Conservation (phyloP, 1,140 invertebrate genomes). For the Telenomus remus region DNA sequence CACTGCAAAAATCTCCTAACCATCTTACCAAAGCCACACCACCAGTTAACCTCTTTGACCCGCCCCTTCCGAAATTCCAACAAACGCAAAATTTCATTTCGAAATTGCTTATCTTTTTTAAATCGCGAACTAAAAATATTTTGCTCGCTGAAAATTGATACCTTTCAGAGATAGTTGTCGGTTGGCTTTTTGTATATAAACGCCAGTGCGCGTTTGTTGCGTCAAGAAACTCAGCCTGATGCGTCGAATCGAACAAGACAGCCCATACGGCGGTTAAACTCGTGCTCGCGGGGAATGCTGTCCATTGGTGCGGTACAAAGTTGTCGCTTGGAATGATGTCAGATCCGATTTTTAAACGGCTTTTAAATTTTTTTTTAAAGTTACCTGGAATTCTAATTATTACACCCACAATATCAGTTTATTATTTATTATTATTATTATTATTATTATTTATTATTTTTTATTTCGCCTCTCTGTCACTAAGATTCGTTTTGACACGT, state of each 20-base stretch:
- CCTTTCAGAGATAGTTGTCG: constrained; percentile 37
- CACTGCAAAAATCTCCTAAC: constrained; percentile 1
- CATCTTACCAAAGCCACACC: too few relatives aligned
- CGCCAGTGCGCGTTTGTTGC: constrained; percentile 43
- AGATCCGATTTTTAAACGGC: constrained; percentile 43
- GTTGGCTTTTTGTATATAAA: constrained; percentile 42
- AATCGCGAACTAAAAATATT: too few relatives aligned
- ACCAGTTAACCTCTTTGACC: too few relatives aligned
- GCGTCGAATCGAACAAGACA: constrained; percentile 56
- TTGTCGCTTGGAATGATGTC: constrained; percentile 60
- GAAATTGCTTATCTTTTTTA: too few relatives aligned
- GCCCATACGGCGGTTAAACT: constrained; percentile 60
- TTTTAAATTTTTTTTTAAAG: constrained; percentile 11
- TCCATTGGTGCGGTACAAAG: constrained; percentile 54
- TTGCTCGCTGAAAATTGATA: constrained; percentile 44
- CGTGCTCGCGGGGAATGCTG: constrained; percentile 53
- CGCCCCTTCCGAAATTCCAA: too few relatives aligned
- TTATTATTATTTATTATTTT: too few relatives aligned
- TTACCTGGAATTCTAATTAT: too few relatives aligned
- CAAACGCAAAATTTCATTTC: too few relatives aligned
- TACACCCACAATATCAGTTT: too few relatives aligned
- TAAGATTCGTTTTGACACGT: too few relatives aligned
- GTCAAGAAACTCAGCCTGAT: constrained; percentile 47
- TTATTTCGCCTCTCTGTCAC: too few relatives aligned
- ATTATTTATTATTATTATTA: too few relatives aligned